A percentile compares a stretch with the other conserved stretches of the same genome.
phyloP scores from a whole-genome alignment of 2,888 invertebrate species.

The Clivina fossor region DNA sequence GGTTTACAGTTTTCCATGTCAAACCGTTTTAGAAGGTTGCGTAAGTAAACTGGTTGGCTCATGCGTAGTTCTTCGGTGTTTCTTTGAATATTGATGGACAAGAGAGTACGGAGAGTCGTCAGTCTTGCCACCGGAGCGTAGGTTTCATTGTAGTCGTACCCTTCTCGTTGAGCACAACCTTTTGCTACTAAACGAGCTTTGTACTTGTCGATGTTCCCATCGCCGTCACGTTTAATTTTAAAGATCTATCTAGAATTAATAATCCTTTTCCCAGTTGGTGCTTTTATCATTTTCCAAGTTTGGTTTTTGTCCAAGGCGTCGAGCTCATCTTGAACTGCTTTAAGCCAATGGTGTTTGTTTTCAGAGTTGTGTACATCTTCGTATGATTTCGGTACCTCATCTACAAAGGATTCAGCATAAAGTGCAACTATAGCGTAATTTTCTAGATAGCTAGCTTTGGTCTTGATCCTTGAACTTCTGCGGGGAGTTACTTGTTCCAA shows the following conservation, averaged over 20 bases:
- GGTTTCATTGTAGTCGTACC: slow-evolving; percentile 43
- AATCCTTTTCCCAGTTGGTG: slow-evolving; percentile 34
- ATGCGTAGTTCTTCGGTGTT: too few relatives aligned
- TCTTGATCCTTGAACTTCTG: slow-evolving; percentile 12
- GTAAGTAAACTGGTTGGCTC: too few relatives aligned
- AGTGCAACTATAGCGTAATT: slow-evolving; percentile 22
- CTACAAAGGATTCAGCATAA: slow-evolving; percentile 30
- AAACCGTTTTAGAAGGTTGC: too few relatives aligned
- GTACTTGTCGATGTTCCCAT: slow-evolving; percentile 36
- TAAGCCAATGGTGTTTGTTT: slow-evolving; percentile 33
- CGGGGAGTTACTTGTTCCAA: slow-evolving; percentile 7
- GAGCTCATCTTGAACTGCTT: slow-evolving; percentile 40
- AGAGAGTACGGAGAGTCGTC: slow-evolving; percentile 40
- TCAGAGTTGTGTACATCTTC: slow-evolving; percentile 18
- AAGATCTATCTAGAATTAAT: slow-evolving; percentile 40
- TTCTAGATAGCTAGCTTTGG: slow-evolving; percentile 20
- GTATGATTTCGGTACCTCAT: slow-evolving; percentile 27
- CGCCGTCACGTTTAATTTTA: slow-evolving; percentile 36
- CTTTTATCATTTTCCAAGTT: slow-evolving; percentile 37
- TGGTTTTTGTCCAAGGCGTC: slow-evolving; percentile 37
- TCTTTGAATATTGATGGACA: slow-evolving; percentile 35
- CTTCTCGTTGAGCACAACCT: slow-evolving; percentile 40
- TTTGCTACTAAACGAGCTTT: slow-evolving; percentile 43
- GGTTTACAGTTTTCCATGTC: too few relatives aligned
- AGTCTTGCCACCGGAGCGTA: slow-evolving; percentile 43